Evolutionary conservation across 2,888 invertebrate genomes (phyloP), one percentile per base, ranked within the genome.

Genomic region (Spicauda simplicius): DNA sequence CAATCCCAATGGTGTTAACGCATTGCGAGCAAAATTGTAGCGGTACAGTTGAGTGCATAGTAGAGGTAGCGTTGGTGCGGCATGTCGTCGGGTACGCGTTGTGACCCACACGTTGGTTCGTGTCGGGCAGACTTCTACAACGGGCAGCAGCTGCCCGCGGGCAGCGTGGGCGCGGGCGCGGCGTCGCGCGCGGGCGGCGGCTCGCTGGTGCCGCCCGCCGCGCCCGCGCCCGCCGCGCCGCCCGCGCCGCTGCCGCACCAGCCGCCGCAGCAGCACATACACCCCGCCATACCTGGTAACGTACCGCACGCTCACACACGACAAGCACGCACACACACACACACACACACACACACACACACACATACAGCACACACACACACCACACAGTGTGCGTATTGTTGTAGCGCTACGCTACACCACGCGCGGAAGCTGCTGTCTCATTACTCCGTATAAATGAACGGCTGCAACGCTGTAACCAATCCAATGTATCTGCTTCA

Each of bases 101-200:
- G 19, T 58, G 20, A 5, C 3, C 5, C 25, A 58, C 58, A 58
- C 58, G 58, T 20, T 48, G 45, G 48, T 63, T 55, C 50, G 60
- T 61, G 30, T 69, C 70, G 70, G 69, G 62, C 80, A 91, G 90
- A 90, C 81, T 91, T 83, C 74, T 90, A 83, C 79, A 61, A 61
- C 76, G 88, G 79, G 70, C 88, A 90, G 62, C 93, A 92, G 71
- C 76, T 94, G 73, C 86, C 87, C 16, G 80, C 93, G 53, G 90
- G 88, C 60, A 86, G 89, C 64, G 79, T 93, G 64, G 91, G 86
- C 72, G 76, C 75, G 87, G 79, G 70, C 87, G 63, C 93, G 91
- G 71, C 76, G 73, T 86, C 37, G 37, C 37, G 87, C 16, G 80
- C 93, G 55, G 90, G 88, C 61, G 84, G 37, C 33, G 60, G 59